Evolutionary conservation across 2,113 vertebrate genomes (phyloP).

Genomic region (Pituophis catenifer): DNA sequence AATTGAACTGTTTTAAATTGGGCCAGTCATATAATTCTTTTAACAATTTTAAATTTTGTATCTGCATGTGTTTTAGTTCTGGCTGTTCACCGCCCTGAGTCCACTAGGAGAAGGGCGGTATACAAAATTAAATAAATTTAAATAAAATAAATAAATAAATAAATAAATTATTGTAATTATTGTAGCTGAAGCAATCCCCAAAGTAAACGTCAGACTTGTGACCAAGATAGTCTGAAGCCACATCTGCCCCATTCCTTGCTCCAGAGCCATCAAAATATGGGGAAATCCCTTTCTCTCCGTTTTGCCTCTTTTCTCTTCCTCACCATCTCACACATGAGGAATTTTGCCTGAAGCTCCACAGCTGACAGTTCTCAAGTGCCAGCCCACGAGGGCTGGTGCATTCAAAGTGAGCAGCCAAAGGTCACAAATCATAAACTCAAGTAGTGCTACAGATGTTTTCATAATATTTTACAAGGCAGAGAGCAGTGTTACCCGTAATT

Average conservation of each 20-base stretch:
- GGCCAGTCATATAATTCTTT: too few species aligned
- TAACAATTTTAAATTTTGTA: too few species aligned
- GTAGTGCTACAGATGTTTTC: conserved; percentile 67
- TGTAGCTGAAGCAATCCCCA: background rate
- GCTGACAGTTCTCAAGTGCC: conserved; percentile 15
- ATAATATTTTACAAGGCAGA: conserved; percentile 61
- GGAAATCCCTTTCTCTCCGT: background rate
- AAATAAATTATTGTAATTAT: background rate
- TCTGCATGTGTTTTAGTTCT: too few species aligned
- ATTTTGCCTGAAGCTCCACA: conserved; percentile 15
- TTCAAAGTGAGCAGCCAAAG: conserved; percentile 19
- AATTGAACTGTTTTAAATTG: too few species aligned
- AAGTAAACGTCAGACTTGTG: background rate
- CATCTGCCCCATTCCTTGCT: background rate
- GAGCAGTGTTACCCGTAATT: conserved; percentile 49
- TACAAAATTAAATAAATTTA: too few species aligned
- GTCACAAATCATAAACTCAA: conserved; percentile 66
- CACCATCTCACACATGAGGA: conserved; percentile 19
- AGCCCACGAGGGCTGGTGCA: background rate
- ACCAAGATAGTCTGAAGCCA: background rate
- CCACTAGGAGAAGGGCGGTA: too few species aligned
- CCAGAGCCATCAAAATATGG: background rate
- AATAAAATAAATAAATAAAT: too few species aligned
- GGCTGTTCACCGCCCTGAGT: too few species aligned
- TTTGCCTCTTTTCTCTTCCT: background rate